Evolutionary conservation across 2,888 invertebrate species (phyloP), one percentile per base, ranked within the genome.

Genomic region (Monopis laevigella): DNA sequence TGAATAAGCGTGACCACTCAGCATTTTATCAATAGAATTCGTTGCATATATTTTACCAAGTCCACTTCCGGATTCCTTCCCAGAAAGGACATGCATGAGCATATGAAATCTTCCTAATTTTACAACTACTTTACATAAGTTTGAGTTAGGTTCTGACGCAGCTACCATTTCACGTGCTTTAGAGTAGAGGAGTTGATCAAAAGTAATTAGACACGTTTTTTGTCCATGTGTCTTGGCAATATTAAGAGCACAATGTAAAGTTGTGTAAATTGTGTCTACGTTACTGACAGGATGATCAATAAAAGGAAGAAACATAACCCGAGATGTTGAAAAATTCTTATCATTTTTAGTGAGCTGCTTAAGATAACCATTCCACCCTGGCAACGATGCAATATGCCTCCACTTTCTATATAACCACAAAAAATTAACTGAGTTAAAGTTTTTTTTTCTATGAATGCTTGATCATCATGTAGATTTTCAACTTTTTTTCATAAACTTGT

Each of bases 41-140:
- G 51, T 12, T 39, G 59, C 56, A 48, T 51, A 55, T 10, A 53
- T 49, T 27, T 19, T 28, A 14, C 24, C 34, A 3, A 55, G 38
- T 7, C 53, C 55, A 49, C 46, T 62, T 51, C 62, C 63, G 11
- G 46, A 46, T 64, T 52, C 30, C 48, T 26, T 40, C 59, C 57
- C 32, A 63, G 40, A 43, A 55, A 66, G 8, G 51, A 55, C 50
- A n/a, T n/a, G n/a, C n/a, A n/a, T n/a, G n/a, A n/a, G n/a, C n/a
- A 62, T 43, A 53, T 65, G 59, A 51, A 64, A 64, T 45, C 62
- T 64, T 49, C 60, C 61, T 16, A 65, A 50, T 51, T 45, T 51
- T 6, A 61, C 52, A 45, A 59, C 45, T 18, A 43, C 43, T 17
- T 48, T 51, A 44, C 13, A n/a, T n/a, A n/a, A n/a, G n/a, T 50